Conservation (phyloP, 1,140 invertebrate species). For the Hyphantria cunea region DNA sequence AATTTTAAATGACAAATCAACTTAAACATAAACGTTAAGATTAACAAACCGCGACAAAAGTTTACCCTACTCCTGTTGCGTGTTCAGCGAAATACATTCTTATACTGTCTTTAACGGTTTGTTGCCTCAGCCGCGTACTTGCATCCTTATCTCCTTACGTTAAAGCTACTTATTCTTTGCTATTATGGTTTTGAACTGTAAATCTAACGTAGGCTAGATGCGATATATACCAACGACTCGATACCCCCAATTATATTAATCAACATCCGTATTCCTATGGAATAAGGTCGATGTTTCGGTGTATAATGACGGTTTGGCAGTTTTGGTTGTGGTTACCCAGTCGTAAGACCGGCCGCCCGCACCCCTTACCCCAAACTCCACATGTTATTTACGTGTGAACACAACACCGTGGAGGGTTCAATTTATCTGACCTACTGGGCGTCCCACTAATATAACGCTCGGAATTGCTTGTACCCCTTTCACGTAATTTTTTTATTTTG, state of each 20-base stretch:
- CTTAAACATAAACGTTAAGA: slow-evolving; percentile 62
- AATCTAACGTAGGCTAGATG: slow-evolving; percentile 56
- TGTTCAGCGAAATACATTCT: slow-evolving; percentile 67
- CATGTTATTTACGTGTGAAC: slow-evolving; percentile 81
- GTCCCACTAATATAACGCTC: slow-evolving; percentile 73
- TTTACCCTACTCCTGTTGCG: slow-evolving; percentile 68
- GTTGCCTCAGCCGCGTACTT: slow-evolving; percentile 27
- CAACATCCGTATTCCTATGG: slow-evolving; percentile 13
- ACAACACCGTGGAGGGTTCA: slow-evolving; percentile 76
- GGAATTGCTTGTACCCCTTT: slow-evolving; percentile 54
- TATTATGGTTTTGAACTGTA: slow-evolving; percentile 55
- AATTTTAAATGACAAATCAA: slow-evolving; percentile 38
- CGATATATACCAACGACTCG: slow-evolving; percentile 36
- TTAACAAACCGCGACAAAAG: slow-evolving; percentile 71
- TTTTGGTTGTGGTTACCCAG: slow-evolving; percentile 8
- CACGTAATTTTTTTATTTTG: slow-evolving; percentile 36
- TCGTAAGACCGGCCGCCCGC: slow-evolving; percentile 48
- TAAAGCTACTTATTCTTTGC: slow-evolving; percentile 52
- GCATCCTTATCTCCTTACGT: slow-evolving; percentile 49
- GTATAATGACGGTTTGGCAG: not conserved
- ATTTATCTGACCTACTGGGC: slow-evolving; percentile 81
- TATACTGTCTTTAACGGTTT: slow-evolving; percentile 23
- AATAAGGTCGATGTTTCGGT: slow-evolving; percentile 29
- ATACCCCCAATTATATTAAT: slow-evolving; percentile 13
- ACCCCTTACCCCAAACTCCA: slow-evolving; percentile 65